A percentile compares a stretch with the other conserved stretches of the same genome.
Conservation (phyloP, 2,797 vertebrate species). For the Scarus forsteni region DNA sequence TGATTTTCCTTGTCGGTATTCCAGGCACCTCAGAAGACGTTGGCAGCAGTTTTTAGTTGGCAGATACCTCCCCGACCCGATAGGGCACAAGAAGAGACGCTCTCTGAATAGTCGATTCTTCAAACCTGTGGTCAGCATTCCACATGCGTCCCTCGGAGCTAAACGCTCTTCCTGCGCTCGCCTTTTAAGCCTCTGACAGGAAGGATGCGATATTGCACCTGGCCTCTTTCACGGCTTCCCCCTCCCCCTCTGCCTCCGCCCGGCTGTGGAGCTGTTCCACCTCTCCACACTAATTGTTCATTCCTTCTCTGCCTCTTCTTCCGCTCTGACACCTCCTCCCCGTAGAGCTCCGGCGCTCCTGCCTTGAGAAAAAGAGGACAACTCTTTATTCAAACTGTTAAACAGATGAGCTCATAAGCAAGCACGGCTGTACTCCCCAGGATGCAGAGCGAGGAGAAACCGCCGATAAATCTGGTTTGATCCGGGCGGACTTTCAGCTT, state of each 20-base stretch:
- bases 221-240: constrained; percentile 75
- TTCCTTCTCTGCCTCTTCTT: constrained; percentile 62
- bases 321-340: constrained; percentile 70
- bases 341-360: constrained; percentile 50
- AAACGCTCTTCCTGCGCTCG: constrained; percentile 79
- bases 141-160: constrained; percentile 73
- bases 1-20: constrained; percentile 81
- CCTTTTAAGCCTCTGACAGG: constrained; percentile 79
- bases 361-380: constrained; percentile 69
- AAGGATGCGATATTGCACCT: constrained; percentile 83
- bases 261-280: constrained; percentile 59
- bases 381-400: constrained; percentile 75
- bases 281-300: constrained; percentile 73
- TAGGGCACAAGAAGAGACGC: constrained; percentile 72
- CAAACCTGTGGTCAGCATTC: constrained; percentile 81
- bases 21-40: constrained; percentile 73
- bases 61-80: constrained; percentile 71
- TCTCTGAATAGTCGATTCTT: constrained; percentile 81
- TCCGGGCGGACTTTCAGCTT: constrained; percentile 47
- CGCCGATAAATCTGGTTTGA: constrained; percentile 51
- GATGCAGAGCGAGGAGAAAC: constrained; percentile 43
- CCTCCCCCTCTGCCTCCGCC: constrained; percentile 44
- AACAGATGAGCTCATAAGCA: constrained; percentile 70
- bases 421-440: constrained; percentile 33
- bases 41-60: constrained; percentile 82